Percentiles rank a stretch among this genome's conserved stretches.
phyloP scores from a whole-genome alignment of 2,888 invertebrate species.

The Machimus atricapillus region DNA sequence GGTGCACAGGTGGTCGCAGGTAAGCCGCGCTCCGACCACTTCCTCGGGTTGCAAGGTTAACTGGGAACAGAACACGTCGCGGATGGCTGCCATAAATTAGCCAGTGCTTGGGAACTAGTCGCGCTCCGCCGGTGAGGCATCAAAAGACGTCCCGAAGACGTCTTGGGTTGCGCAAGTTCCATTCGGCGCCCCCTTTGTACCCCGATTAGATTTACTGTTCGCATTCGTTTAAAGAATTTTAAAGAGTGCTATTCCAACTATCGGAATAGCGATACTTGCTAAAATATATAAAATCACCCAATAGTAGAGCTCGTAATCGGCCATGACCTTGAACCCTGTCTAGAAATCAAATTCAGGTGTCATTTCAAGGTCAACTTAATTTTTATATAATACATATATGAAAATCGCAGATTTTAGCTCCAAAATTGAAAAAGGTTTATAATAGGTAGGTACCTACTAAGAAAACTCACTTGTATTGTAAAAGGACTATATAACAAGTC shows the following conservation, averaged over 20 bases:
- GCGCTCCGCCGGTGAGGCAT: not conserved
- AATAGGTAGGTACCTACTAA: no score
- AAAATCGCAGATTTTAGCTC: no score
- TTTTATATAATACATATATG: no score
- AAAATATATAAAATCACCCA: no score
- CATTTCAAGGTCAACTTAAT: no score
- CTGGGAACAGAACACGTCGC: conserved; percentile 16
- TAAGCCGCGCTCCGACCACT: not conserved
- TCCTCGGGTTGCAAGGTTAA: conserved; percentile 23
- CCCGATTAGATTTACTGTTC: not conserved
- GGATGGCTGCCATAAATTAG: conserved; percentile 22
- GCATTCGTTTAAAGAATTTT: not conserved
- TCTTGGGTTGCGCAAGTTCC: not conserved
- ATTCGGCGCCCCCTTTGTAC: not conserved
- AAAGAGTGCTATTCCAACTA: not conserved
- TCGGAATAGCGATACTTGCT: no score
- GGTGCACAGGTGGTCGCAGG: conserved; percentile 20
- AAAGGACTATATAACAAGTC: no score
- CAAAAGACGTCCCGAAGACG: not conserved
- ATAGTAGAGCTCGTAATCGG: no score
- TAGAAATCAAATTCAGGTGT: no score
- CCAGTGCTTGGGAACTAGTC: not conserved
- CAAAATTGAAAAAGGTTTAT: no score
- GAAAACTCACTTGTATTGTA: no score
- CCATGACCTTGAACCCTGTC: no score